These are phyloP conservation scores for Chymomyza procnemis DNA, from an alignment of 2,888 invertebrate genomes.

Conservation along the genomic window DNA sequence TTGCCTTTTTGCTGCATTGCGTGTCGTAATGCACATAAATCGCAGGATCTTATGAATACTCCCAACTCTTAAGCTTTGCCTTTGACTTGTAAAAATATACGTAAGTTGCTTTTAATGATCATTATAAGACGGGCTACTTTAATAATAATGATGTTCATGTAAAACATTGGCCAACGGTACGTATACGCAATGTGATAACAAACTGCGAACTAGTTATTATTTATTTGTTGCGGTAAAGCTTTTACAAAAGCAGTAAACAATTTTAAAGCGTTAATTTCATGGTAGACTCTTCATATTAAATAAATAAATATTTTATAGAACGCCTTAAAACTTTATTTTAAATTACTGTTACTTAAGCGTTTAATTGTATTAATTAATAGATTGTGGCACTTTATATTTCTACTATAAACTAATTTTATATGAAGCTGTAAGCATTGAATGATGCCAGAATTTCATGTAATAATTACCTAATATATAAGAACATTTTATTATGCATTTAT, in stretches of 20 bases:
- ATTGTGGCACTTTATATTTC: background rate
- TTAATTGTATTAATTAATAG: background rate
- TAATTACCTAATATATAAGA: background rate
- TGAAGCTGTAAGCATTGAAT: background rate
- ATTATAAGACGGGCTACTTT: no score
- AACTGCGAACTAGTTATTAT: no score
- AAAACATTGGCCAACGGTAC: background rate
- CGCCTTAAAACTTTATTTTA: no score
- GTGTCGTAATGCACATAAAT: conserved; percentile 53
- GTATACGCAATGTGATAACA: background rate
- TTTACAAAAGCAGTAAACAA: no score
- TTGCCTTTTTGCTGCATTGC: conserved; percentile 34
- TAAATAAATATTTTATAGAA: no score
- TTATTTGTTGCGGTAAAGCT: no score
- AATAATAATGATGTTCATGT: background rate
- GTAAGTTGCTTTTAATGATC: background rate
- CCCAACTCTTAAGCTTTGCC: background rate
- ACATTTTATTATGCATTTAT: background rate
- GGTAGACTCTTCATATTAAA: no score
- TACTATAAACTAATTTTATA: no score
- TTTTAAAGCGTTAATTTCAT: no score
- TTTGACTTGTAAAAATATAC: background rate
- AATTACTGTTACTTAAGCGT: no score
- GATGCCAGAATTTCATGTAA: background rate
- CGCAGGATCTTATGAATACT: background rate